These are phyloP conservation scores for Phymanthus crucifer DNA, from an alignment of 92 coral and sea anemone species.

Conservation along the genomic window DNA sequence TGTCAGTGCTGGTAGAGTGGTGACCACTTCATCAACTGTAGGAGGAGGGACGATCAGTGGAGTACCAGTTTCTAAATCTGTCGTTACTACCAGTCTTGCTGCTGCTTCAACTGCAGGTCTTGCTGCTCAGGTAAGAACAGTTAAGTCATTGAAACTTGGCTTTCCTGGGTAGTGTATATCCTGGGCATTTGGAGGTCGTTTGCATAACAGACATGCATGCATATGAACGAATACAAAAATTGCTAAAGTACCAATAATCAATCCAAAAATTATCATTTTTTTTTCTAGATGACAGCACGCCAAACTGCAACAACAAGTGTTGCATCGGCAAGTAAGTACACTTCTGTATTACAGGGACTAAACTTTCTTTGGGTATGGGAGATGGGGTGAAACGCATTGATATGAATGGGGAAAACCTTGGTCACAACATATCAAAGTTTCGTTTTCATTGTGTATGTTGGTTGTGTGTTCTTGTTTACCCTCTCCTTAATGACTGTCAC, in stretches of 20 bases:
- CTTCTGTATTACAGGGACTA: background rate
- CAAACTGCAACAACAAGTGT: slow-evolving; percentile 64
- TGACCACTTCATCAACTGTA: slow-evolving; percentile 22
- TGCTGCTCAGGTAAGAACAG: slow-evolving; percentile 53
- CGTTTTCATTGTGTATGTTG: background rate
- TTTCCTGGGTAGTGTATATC: too few species aligned
- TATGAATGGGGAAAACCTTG: too few species aligned
- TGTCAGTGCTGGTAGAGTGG: slow-evolving; percentile 42
- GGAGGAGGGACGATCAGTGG: slow-evolving; percentile 14
- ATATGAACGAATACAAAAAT: background rate
- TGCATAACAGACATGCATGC: too few species aligned
- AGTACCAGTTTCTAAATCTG: slow-evolving; percentile 36
- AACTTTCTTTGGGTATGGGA: too few species aligned
- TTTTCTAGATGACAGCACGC: slow-evolving; percentile 53
- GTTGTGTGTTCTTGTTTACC: too few species aligned
- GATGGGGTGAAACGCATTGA: background rate
- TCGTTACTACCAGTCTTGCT: slow-evolving; percentile 43
- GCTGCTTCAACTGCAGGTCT: slow-evolving; percentile 45
- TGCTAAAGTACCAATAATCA: background rate
- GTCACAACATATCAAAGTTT: background rate
- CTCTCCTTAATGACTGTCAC: too few species aligned
- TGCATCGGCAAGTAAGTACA: slow-evolving; percentile 73
- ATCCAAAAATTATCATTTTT: background rate
- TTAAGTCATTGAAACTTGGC: too few species aligned
- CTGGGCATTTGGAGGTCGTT: too few species aligned